Evolutionary conservation across 2,113 vertebrate genomes (phyloP).

Genomic region (Cacatua alba): DNA sequence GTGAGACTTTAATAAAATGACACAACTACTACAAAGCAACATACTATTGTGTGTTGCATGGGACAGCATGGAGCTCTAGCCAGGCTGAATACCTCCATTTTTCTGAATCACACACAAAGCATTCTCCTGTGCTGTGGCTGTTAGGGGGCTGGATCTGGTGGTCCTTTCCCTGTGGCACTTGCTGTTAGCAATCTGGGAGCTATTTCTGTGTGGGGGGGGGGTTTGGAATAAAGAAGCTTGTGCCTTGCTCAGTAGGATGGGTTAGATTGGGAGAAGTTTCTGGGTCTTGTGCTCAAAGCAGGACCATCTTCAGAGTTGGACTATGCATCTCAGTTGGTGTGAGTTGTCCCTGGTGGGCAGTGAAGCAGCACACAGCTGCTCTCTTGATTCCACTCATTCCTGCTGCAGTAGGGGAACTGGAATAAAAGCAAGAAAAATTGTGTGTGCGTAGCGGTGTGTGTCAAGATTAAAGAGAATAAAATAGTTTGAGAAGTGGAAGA

Average conservation of each 20-base stretch:
- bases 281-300: background rate
- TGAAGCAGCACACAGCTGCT: background rate
- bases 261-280: background rate
- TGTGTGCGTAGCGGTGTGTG: too few relatives aligned
- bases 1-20: background rate
- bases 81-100: background rate
- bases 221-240: background rate
- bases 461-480: background rate
- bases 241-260: too few relatives aligned
- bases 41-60: background rate
- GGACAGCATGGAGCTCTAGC: background rate
- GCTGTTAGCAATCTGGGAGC: background rate
- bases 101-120: background rate
- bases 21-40: background rate
- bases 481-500: background rate
- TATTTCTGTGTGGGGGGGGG: background rate
- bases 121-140: background rate
- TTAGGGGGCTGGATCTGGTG: background rate
- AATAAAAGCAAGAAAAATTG: background rate
- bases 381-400: fast-evolving
- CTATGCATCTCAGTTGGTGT: fast-evolving
- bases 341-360: too few relatives aligned
- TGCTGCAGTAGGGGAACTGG: background rate
- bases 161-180: background rate
- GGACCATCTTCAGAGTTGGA: background rate